These are phyloP conservation scores for Hippocampus kuda DNA, from an alignment of 2,797 vertebrate genomes.

Conservation along the genomic window DNA sequence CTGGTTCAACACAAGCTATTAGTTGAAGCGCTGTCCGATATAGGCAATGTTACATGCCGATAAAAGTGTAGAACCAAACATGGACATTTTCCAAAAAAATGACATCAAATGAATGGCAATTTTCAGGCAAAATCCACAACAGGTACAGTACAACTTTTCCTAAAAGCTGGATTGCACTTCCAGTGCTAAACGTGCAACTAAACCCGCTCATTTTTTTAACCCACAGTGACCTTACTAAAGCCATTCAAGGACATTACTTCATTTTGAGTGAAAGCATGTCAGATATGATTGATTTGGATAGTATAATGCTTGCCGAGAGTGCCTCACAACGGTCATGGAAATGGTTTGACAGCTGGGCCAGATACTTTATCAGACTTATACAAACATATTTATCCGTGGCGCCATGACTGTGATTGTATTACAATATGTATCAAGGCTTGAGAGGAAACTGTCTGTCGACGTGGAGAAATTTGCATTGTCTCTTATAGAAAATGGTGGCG, in stretches of 20 bases:
- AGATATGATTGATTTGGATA: constrained; percentile 67
- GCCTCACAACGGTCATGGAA: constrained; percentile 55
- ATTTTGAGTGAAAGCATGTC: constrained; percentile 64
- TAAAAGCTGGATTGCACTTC: constrained; percentile 32
- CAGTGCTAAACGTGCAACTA: constrained; percentile 21
- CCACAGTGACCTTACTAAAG: constrained; percentile 51
- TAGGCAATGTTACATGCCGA: background rate
- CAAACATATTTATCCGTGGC: constrained; percentile 62
- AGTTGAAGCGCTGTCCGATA: constrained; percentile 17
- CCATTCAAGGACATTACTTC: constrained; percentile 57
- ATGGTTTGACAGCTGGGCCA: constrained; percentile 66
- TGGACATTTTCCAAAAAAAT: background rate
- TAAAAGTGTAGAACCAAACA: background rate
- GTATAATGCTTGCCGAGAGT: constrained; percentile 53
- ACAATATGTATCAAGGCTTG: constrained; percentile 47
- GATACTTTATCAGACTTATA: constrained; percentile 67
- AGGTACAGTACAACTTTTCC: background rate
- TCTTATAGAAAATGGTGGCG: constrained; percentile 7
- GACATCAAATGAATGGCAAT: too few species aligned
- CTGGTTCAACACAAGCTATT: constrained; percentile 24
- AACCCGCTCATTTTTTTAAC: constrained; percentile 34
- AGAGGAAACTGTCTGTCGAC: constrained; percentile 22
- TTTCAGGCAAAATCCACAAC: too few species aligned
- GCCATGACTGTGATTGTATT: constrained; percentile 56
- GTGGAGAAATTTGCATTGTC: constrained; percentile 29